Evolutionary conservation across 2,797 vertebrate genomes (phyloP).

Genomic region (Gobionotothen gibberifrons): DNA sequence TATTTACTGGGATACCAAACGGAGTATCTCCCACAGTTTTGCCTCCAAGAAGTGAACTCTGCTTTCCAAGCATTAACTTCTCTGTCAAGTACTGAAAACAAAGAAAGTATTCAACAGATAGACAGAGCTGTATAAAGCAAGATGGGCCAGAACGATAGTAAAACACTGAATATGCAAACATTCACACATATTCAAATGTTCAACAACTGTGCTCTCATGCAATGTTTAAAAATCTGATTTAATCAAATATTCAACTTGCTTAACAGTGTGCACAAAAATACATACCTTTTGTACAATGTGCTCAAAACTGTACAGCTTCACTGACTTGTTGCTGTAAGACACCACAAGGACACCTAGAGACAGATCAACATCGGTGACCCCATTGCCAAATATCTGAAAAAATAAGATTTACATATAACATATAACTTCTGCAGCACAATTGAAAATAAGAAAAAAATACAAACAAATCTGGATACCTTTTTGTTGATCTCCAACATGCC

Average conservation of each 20-base stretch:
- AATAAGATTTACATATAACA: neutral
- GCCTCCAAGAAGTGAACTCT: slow-evolving; percentile 87
- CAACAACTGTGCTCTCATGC: neutral
- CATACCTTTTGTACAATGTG: slow-evolving; percentile 90
- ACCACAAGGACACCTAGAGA: slow-evolving; percentile 93
- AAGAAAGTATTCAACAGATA: neutral
- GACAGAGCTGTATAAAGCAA: neutral
- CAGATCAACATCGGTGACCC: slow-evolving; percentile 90
- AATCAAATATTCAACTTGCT: neutral
- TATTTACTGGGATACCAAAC: slow-evolving; percentile 95
- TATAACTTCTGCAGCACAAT: neutral
- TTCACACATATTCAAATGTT: neutral
- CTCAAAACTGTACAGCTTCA: slow-evolving; percentile 94
- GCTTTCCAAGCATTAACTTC: slow-evolving; percentile 86
- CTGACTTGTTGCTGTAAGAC: slow-evolving; percentile 90
- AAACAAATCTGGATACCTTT: slow-evolving; percentile 80
- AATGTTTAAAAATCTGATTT: neutral
- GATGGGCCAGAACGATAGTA: neutral
- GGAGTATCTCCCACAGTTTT: slow-evolving; percentile 90
- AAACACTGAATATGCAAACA: neutral
- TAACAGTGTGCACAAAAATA: neutral
- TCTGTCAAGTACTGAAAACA: slow-evolving; percentile 88
- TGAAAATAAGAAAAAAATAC: neutral
- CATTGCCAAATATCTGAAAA: slow-evolving; percentile 93
- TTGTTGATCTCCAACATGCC: slow-evolving; percentile 94